Base-by-base conservation (phyloP, 2,113 vertebrate genomes). In the Istiophorus platypterus region DNA sequence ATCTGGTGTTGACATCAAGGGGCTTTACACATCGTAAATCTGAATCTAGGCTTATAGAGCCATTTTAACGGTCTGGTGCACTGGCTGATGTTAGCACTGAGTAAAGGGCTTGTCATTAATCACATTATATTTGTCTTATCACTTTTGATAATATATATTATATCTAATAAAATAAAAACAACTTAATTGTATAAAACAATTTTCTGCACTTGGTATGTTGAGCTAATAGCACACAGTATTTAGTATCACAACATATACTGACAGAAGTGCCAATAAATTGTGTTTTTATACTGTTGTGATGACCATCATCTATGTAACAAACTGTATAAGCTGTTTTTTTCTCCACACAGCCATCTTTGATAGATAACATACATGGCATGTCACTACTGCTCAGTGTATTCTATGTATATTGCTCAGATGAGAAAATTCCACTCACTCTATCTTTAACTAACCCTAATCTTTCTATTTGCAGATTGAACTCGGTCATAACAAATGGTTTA, bases 401-500 rank as follows among this genome's bases (percentile, higher is more conserved):
- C 10, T 4, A 18, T 52, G 29, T 57, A 6, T 54, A 31, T 17
- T 51, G 42, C 66, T 70, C 18, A 45, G 26, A 72, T 70, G n/a
- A 52, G 26, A 82, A 67, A 61, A 72, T 49, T 54, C 61, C 24
- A 26, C n/a, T 59, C 17, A 24, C 17, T 58, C 41, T 69, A 67
- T 73, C 69, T 86, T 76, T 65, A 78, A 69, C 58, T 5, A 72
- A 72, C 5, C 47, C 29, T 83, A 73, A 80, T 88, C 61, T 86
- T 84, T 84, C 24, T 47, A 57, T 84, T 81, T 81, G 78, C 39
- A 81, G 62, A 31, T 14, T 57, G 61, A 62, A 71, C 34, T 62
- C 29, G 71, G 54, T 70, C 45, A 68, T 49, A 82, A 68, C 51
- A 58, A 63, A 84, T 2, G 9, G 17, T 41, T 71, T 65, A 73